These are phyloP conservation scores for Larimichthys polyactis DNA, from an alignment of 2,113 vertebrate species.

Conservation along the genomic window DNA sequence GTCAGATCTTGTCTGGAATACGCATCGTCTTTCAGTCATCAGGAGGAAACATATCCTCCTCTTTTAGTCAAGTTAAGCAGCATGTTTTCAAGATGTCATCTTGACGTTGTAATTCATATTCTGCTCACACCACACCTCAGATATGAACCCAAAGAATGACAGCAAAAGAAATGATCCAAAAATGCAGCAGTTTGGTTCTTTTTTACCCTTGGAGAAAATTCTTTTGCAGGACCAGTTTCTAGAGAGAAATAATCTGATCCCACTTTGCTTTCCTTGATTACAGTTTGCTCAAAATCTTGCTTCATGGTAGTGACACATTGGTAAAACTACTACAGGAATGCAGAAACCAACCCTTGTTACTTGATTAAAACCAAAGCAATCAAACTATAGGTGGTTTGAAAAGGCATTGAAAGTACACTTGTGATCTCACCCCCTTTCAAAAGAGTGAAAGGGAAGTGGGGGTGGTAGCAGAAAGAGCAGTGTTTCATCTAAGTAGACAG, in stretches of 20 bases:
- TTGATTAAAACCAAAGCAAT: constrained; percentile 41
- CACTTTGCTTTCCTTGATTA: constrained; percentile 6
- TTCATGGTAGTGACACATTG: not conserved
- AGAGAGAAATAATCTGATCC: constrained; percentile 4
- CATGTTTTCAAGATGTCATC: constrained; percentile 53
- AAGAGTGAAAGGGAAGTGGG: constrained; percentile 48
- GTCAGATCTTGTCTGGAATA: constrained; percentile 44
- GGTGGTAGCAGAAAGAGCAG: constrained; percentile 56
- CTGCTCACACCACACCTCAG: constrained; percentile 30
- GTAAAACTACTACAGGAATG: constrained; percentile 11
- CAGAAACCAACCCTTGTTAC: constrained; percentile 16
- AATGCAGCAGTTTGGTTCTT: constrained; percentile 29
- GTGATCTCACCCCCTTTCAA: constrained; percentile 56
- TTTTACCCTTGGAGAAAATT: constrained; percentile 2
- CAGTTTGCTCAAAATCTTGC: not conserved
- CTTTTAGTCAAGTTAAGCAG: constrained; percentile 47
- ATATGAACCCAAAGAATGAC: constrained; percentile 48
- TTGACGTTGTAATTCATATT: constrained; percentile 48
- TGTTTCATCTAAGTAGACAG: constrained; percentile 82
- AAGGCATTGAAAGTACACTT: constrained; percentile 61
- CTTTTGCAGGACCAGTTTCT: not conserved
- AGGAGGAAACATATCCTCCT: constrained; percentile 34
- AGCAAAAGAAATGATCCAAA: constrained; percentile 43
- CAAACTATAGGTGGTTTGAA: constrained; percentile 55
- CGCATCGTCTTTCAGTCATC: constrained; percentile 28